Percentiles rank a stretch among this genome's conserved stretches.
Conservation (phyloP, 2,888 invertebrate species). For the Alsophila aescularia region DNA sequence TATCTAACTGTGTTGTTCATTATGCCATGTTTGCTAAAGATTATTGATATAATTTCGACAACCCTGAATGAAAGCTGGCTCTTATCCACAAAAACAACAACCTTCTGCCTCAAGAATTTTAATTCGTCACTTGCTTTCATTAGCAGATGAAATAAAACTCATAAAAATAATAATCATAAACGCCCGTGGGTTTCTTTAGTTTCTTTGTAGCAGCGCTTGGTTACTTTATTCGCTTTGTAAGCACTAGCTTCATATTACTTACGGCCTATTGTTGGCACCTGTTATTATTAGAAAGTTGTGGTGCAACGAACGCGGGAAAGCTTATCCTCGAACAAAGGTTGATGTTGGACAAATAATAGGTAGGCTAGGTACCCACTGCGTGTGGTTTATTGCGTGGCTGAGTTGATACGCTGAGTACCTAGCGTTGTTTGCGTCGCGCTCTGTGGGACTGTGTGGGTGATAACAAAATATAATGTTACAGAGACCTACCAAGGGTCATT, state of each 20-base stretch:
- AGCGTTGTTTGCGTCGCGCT: constrained; percentile 35
- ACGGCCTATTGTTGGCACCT: constrained; percentile 47
- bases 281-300: constrained; percentile 44
- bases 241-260: constrained; percentile 33
- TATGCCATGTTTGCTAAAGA: too few species aligned
- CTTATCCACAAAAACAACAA: too few species aligned
- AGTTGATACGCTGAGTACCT: constrained; percentile 32
- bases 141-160: too few species aligned
- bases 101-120: background rate
- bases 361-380: too few species aligned
- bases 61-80: too few species aligned
- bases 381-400: background rate
- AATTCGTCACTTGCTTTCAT: background rate
- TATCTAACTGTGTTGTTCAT: too few species aligned
- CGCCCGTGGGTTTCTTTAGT: background rate
- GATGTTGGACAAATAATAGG: constrained; percentile 1
- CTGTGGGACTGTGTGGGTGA: constrained; percentile 4
- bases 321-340: constrained; percentile 18
- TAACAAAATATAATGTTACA: background rate
- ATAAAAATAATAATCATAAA: background rate
- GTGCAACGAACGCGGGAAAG: constrained; percentile 42
- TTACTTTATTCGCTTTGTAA: constrained; percentile 17
- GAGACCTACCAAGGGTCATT: background rate
- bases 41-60: too few species aligned
- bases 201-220: background rate